These are phyloP conservation scores for Tipula vernalis DNA, from an alignment of 2,888 invertebrate species.

Conservation along the genomic window DNA sequence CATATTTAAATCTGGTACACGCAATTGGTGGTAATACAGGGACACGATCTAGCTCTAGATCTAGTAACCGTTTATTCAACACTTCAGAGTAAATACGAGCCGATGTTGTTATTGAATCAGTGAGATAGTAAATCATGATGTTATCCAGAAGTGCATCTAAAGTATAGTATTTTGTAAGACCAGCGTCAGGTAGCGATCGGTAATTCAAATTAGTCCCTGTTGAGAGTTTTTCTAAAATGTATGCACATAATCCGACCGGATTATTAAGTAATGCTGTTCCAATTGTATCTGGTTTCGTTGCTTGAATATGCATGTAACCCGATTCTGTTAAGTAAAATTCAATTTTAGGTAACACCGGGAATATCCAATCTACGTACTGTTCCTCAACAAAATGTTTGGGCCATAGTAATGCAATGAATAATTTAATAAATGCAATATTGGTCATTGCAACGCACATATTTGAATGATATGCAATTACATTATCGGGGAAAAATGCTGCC, in stretches of 20 bases:
- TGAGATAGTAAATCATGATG: conserved; percentile 69
- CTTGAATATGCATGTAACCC: conserved; percentile 65
- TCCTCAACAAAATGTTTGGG: conserved; percentile 45
- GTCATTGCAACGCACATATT: conserved; percentile 43
- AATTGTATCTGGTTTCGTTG: conserved; percentile 80
- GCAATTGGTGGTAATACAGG: conserved; percentile 57
- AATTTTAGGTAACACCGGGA: conserved; percentile 31
- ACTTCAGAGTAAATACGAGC: conserved; percentile 56
- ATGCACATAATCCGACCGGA: conserved; percentile 66
- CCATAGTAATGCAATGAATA: conserved; percentile 39
- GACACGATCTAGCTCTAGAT: conserved; percentile 35
- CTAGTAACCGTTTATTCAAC: conserved; percentile 21
- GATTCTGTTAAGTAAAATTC: conserved; percentile 32
- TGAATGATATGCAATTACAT: conserved; percentile 44
- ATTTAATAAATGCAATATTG: conserved; percentile 27
- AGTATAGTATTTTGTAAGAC: conserved; percentile 41
- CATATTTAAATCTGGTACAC: conserved; percentile 61
- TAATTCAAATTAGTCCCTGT: conserved; percentile 48
- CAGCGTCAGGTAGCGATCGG: conserved; percentile 46
- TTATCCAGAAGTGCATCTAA: conserved; percentile 50
- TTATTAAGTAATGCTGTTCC: conserved; percentile 38
- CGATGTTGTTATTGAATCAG: conserved; percentile 57
- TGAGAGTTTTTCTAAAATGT: conserved; percentile 79
- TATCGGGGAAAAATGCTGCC: conserved; percentile 48
- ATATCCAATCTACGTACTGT: conserved; percentile 37